phyloP scores from a whole-genome alignment of 2,888 invertebrate genomes.

The Camponotus fellah region DNA sequence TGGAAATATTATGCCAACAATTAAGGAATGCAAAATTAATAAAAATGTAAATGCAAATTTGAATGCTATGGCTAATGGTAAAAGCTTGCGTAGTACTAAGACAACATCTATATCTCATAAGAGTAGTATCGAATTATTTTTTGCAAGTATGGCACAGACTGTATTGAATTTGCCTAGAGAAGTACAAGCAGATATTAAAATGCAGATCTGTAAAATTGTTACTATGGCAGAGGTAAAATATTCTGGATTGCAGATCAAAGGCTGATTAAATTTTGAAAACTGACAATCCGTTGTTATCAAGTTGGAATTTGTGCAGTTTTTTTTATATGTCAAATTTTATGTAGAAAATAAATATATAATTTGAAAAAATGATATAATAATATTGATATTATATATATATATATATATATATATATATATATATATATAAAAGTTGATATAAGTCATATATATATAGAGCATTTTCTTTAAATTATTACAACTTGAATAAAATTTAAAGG shows the following conservation, averaged over 20 bases:
- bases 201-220: slow-evolving; percentile 81
- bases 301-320: neutral
- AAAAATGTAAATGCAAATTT: neutral
- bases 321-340: neutral
- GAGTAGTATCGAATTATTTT: slow-evolving; percentile 78
- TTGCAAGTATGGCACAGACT: slow-evolving; percentile 80
- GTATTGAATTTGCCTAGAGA: slow-evolving; percentile 78
- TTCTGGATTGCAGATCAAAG: slow-evolving; percentile 38
- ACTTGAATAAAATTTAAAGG: neutral
- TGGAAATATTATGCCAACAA: neutral
- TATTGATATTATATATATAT: neutral
- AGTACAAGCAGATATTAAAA: slow-evolving; percentile 80
- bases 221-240: slow-evolving; percentile 78
- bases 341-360: neutral
- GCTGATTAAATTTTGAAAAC: slow-evolving; percentile 8
- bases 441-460: neutral
- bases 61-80: neutral
- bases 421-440: neutral
- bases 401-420: neutral
- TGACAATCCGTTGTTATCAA: slow-evolving; percentile 1
- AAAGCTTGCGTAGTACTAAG: slow-evolving; percentile 1
- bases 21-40: neutral
- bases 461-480: neutral
- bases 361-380: neutral
- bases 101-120: slow-evolving; percentile 47